Conservation (phyloP, 1,140 invertebrate genomes). For the Drosophila nasuta region DNA sequence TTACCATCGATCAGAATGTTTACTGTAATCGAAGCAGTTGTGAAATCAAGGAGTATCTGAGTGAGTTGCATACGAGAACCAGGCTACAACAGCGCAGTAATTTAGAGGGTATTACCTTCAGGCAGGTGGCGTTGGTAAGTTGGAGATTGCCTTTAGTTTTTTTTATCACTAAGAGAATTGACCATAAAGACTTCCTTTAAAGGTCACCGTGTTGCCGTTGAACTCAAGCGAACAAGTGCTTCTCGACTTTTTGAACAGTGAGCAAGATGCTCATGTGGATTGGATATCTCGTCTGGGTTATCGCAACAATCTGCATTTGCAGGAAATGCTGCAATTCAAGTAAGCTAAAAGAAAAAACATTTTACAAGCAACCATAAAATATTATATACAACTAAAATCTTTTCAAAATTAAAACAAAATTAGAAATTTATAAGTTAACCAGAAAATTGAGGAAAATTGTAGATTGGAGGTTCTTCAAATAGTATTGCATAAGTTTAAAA, state of each 20-base stretch:
- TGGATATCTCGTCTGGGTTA: constrained; percentile 66
- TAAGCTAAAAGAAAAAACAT: constrained; percentile 19
- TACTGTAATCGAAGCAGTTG: constrained; percentile 55
- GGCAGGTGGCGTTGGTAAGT: constrained; percentile 65
- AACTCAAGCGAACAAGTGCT: constrained; percentile 38
- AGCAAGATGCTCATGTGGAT: constrained; percentile 49
- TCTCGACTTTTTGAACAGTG: constrained; percentile 50
- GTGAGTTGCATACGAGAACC: constrained; percentile 54
- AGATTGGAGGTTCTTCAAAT: no score
- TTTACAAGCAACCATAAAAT: no score
- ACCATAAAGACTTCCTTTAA: not conserved
- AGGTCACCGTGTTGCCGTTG: constrained; percentile 56
- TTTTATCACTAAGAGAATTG: not conserved
- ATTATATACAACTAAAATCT: no score
- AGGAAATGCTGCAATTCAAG: constrained; percentile 66
- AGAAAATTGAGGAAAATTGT: no score
- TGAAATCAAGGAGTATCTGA: constrained; percentile 48
- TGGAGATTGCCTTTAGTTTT: not conserved
- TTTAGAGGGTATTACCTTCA: constrained; percentile 66
- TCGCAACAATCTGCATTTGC: constrained; percentile 47
- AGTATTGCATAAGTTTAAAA: no score
- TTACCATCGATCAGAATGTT: constrained; percentile 72
- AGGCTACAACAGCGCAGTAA: constrained; percentile 62
- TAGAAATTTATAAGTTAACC: no score
- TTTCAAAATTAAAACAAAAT: no score